A percentile compares a stretch with the other conserved stretches of the same genome.
Conservation (phyloP, 2,888 invertebrate genomes). For the Macrosoma leucophasiata region DNA sequence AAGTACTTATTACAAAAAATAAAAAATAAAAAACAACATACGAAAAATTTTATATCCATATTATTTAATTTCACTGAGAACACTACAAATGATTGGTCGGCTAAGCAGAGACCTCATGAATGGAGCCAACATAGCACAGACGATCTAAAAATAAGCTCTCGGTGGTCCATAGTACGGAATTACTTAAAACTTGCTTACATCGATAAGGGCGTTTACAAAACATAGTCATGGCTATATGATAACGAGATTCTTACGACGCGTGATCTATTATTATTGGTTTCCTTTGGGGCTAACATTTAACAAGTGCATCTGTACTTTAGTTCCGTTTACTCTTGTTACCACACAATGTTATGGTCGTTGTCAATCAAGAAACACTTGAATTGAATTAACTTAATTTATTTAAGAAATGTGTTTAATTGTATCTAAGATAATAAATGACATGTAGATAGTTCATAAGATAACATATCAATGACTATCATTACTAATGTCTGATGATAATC, state of each 20-base stretch:
- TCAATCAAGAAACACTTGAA: too few species aligned
- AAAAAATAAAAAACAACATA: constrained; percentile 34
- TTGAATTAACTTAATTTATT: too few species aligned
- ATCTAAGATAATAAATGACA: too few species aligned
- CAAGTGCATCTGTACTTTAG: too few species aligned
- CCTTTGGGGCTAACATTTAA: constrained; percentile 3
- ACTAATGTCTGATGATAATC: too few species aligned
- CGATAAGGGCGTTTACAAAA: constrained; percentile 59
- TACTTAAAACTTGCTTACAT: constrained; percentile 62
- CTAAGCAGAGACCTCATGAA: constrained; percentile 50
- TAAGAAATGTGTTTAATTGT: too few species aligned
- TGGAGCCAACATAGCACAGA: constrained; percentile 35
- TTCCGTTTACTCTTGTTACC: too few species aligned
- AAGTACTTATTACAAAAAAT: constrained; percentile 1
- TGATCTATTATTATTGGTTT: constrained; percentile 30
- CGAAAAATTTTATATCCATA: constrained; percentile 47
- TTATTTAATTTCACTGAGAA: constrained; percentile 34
- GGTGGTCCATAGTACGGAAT: constrained; percentile 58
- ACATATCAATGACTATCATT: too few species aligned
- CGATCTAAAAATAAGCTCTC: constrained; percentile 51
- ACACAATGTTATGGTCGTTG: too few species aligned
- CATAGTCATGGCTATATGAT: constrained; percentile 48
- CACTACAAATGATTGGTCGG: constrained; percentile 43
- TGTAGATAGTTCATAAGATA: too few species aligned
- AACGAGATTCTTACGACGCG: constrained; percentile 29